phyloP scores from a whole-genome alignment of 2,797 vertebrate species.

The Mus minutoides region DNA sequence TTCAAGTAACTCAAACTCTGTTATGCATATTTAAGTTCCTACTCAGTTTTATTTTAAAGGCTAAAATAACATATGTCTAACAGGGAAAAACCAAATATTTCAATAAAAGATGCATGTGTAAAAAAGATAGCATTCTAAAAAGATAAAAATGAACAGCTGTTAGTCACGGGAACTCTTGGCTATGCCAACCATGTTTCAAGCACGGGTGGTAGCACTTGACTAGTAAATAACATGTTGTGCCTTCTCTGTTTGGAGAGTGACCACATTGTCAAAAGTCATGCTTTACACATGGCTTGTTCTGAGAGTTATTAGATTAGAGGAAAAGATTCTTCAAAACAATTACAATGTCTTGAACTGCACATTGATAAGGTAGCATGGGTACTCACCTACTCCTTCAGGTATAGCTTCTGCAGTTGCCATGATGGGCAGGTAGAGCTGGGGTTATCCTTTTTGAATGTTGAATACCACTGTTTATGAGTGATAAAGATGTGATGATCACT shows the following conservation, averaged over 20 bases:
- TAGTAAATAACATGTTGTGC: not conserved
- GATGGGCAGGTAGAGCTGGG: not conserved
- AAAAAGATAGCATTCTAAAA: not conserved
- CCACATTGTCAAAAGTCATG: not conserved
- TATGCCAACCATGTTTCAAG: not conserved
- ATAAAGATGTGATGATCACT: not conserved
- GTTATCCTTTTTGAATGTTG: not conserved
- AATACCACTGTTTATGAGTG: constrained; percentile 31
- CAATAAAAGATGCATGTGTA: not conserved
- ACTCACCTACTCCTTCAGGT: constrained; percentile 48
- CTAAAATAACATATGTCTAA: constrained; percentile 43
- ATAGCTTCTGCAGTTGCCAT: constrained; percentile 20
- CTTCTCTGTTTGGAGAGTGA: not conserved
- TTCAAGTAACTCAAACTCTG: not conserved
- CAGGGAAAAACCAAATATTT: constrained; percentile 31
- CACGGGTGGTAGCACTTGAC: not conserved
- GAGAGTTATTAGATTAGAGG: not conserved
- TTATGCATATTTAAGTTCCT: constrained; percentile 27
- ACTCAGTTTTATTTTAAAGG: constrained; percentile 27
- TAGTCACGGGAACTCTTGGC: not conserved
- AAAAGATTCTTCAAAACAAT: not conserved
- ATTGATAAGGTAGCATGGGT: not conserved
- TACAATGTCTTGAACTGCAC: accelerated
- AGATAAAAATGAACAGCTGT: not conserved
- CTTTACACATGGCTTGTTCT: not conserved